These are phyloP conservation scores for Boleophthalmus pectinirostris DNA, from an alignment of 2,113 vertebrate genomes.

Conservation along the genomic window DNA sequence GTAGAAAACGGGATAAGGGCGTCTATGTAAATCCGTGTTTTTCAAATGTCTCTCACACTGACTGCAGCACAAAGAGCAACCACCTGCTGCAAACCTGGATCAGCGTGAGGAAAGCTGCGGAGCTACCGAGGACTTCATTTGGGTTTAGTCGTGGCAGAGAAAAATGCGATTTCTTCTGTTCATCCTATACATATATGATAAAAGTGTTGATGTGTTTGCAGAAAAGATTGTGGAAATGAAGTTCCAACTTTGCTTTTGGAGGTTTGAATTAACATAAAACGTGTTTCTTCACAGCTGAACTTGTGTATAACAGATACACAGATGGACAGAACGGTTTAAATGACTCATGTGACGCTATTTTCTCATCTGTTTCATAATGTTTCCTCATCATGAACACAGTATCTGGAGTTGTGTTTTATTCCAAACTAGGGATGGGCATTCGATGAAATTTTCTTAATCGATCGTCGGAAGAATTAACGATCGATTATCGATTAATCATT, in stretches of 20 bases:
- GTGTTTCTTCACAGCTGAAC: neutral
- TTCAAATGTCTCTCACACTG: conserved; percentile 1
- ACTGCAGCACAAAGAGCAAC: conserved; percentile 13
- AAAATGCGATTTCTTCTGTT: neutral
- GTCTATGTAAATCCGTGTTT: neutral
- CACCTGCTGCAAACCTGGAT: conserved; percentile 33
- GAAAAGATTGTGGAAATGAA: neutral
- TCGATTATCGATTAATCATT: too few relatives aligned
- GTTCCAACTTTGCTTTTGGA: neutral
- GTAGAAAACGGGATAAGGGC: neutral
- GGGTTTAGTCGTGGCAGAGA: neutral
- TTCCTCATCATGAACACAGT: too few relatives aligned
- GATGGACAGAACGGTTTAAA: too few relatives aligned
- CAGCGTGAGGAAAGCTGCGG: conserved; percentile 11
- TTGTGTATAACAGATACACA: too few relatives aligned
- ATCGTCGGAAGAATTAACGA: too few relatives aligned
- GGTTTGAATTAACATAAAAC: neutral
- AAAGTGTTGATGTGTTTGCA: neutral
- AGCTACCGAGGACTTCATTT: neutral
- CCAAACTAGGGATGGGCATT: too few relatives aligned
- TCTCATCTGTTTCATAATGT: too few relatives aligned
- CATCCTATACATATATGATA: neutral
- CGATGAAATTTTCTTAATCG: too few relatives aligned
- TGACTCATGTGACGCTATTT: too few relatives aligned
- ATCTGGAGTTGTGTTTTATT: too few relatives aligned